Evolutionary conservation across 2,888 invertebrate genomes (phyloP).

Genomic region (Notocelia uddmanniana): DNA sequence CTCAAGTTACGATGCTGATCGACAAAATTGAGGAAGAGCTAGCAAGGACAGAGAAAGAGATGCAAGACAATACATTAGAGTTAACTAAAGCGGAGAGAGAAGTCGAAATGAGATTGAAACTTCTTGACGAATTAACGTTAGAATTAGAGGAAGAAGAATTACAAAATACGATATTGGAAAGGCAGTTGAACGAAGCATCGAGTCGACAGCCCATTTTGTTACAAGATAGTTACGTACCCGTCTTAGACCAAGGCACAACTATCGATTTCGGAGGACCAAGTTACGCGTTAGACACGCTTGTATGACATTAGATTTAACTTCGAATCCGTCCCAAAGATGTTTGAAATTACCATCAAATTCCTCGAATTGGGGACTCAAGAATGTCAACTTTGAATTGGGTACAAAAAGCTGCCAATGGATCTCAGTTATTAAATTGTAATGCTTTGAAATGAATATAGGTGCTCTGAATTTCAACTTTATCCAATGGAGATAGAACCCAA

Average conservation of each 20-base stretch:
- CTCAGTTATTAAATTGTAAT: constrained; percentile 26
- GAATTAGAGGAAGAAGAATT: constrained; percentile 83
- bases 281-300: constrained; percentile 80
- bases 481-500: background rate
- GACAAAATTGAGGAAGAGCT: constrained; percentile 84
- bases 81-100: constrained; percentile 82
- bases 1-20: constrained; percentile 79
- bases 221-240: constrained; percentile 80
- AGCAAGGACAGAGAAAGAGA: constrained; percentile 80
- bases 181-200: constrained; percentile 76
- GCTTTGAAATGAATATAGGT: background rate
- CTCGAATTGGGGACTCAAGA: constrained; percentile 23
- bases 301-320: constrained; percentile 69
- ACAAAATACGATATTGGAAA: constrained; percentile 81
- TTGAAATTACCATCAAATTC: constrained; percentile 62
- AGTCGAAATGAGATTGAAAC: constrained; percentile 81
- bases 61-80: constrained; percentile 82
- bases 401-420: constrained; percentile 28
- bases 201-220: constrained; percentile 78
- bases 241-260: constrained; percentile 68
- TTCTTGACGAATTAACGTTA: constrained; percentile 83
- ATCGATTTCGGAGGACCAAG: constrained; percentile 59
- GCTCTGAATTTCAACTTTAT: background rate
- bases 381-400: constrained; percentile 16
- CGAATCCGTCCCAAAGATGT: constrained; percentile 64